Evolutionary conservation across 2,797 vertebrate genomes (phyloP).

Genomic region (Typhlichthys eigenmanni): DNA sequence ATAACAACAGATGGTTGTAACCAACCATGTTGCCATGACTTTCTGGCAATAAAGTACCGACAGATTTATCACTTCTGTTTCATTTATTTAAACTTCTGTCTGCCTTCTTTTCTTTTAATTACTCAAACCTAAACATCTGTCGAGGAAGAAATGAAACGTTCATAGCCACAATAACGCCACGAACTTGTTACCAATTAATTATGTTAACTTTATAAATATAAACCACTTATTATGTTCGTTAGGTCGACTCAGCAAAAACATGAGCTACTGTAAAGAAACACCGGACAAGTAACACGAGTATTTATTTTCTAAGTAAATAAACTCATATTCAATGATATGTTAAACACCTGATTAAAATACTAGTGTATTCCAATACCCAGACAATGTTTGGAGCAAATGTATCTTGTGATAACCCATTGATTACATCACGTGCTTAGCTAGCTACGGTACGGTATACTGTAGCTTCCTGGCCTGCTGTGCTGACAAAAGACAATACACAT

Average conservation of each 20-base stretch:
- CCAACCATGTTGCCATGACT: conserved; percentile 48
- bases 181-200: conserved; percentile 10
- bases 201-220: no score
- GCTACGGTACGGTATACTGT: conserved; percentile 17
- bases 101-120: conserved; percentile 63
- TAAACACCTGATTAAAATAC: conserved; percentile 26
- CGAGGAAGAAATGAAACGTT: conserved; percentile 38
- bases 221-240: no score
- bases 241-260: conserved; percentile 23
- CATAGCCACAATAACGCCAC: conserved; percentile 32
- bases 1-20: conserved; percentile 70
- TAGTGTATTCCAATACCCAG: conserved; percentile 38
- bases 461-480: conserved; percentile 53
- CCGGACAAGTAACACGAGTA: conserved; percentile 7
- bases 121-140: conserved; percentile 63
- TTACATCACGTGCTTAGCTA: conserved; percentile 72
- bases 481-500: conserved; percentile 6
- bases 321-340: conserved; percentile 11
- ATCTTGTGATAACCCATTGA: conserved; percentile 75
- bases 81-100: conserved; percentile 29
- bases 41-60: conserved; percentile 59
- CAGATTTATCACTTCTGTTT: conserved; percentile 66
- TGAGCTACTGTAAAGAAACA: conserved; percentile 6
- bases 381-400: conserved; percentile 62
- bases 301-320: conserved; percentile 6